Evolutionary conservation across 2,113 vertebrate genomes (phyloP).

Genomic region (Jacana jacana): DNA sequence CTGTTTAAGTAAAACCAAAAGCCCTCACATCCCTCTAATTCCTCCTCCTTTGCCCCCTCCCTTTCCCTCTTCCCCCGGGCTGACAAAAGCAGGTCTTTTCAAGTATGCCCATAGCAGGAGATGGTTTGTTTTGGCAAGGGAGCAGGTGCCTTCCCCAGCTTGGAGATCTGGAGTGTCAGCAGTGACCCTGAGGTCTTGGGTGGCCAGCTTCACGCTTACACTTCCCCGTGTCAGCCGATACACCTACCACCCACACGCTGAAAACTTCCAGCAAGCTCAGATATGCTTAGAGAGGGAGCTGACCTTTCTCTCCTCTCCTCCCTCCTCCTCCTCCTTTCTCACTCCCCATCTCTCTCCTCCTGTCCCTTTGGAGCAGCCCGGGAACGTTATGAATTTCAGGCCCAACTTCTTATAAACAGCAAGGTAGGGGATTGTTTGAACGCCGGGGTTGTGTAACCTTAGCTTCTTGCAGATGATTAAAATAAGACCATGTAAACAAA

Average conservation of each 20-base stretch:
- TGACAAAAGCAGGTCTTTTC: conserved; percentile 74
- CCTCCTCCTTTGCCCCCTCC: not conserved
- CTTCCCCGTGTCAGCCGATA: conserved; percentile 79
- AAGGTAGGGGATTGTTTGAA: conserved; percentile 49
- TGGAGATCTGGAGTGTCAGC: conserved; percentile 74
- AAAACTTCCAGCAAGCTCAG: conserved; percentile 69
- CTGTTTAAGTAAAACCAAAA: conserved; percentile 71
- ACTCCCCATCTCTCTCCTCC: conserved; percentile 6
- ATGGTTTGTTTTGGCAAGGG: conserved; percentile 81
- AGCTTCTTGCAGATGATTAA: conserved; percentile 66
- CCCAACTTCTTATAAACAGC: conserved; percentile 59
- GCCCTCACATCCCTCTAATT: conserved; percentile 45
- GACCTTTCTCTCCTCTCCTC: conserved; percentile 66
- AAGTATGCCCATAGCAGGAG: conserved; percentile 64
- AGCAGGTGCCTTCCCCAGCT: conserved; percentile 78
- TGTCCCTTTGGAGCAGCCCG: conserved; percentile 6
- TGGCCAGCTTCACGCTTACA: conserved; percentile 78
- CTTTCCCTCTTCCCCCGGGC: not conserved
- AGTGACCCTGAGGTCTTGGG: conserved; percentile 80
- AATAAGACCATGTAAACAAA: conserved; percentile 65
- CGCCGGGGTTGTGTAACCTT: conserved; percentile 32
- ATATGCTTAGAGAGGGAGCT: conserved; percentile 65
- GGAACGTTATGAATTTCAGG: conserved; percentile 26
- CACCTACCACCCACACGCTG: conserved; percentile 79
- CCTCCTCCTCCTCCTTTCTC: not conserved